These are phyloP conservation scores for Rhinopomastus cyanomelas DNA, from an alignment of 2,113 vertebrate genomes.

Conservation along the genomic window DNA sequence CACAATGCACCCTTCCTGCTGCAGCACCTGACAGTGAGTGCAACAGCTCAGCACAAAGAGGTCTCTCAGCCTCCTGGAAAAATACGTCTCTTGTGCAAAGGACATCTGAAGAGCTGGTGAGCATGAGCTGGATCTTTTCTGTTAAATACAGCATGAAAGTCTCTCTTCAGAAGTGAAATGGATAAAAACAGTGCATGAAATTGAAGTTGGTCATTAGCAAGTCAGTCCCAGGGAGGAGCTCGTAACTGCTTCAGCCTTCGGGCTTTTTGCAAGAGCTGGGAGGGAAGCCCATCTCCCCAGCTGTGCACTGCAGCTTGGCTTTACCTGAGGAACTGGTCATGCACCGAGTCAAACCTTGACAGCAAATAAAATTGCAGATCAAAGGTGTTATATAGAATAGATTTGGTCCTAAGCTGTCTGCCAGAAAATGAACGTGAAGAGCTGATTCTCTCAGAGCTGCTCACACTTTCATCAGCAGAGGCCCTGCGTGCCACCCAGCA, in stretches of 20 bases:
- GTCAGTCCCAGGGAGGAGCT: background rate
- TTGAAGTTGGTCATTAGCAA: constrained; percentile 39
- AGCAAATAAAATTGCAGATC: background rate
- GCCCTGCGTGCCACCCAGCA: background rate
- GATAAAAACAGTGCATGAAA: constrained; percentile 48
- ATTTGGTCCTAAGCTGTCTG: background rate
- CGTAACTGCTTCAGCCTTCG: background rate
- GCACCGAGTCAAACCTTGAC: background rate
- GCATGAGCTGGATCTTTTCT: constrained; percentile 5
- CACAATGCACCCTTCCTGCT: background rate
- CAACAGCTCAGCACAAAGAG: background rate
- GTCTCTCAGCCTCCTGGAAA: background rate
- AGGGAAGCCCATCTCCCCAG: background rate
- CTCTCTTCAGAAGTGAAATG: constrained; percentile 47
- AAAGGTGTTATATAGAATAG: background rate
- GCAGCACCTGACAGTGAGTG: background rate
- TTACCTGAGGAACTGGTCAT: background rate
- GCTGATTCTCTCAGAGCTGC: constrained; percentile 19
- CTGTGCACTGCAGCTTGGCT: background rate
- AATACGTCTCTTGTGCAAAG: background rate
- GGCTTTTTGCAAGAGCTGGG: background rate
- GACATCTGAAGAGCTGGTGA: background rate
- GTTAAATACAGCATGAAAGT: constrained; percentile 26
- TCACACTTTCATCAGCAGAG: background rate
- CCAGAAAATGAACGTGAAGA: background rate